These are phyloP conservation scores for Lucilia cuprina DNA, from an alignment of 1,140 invertebrate genomes.

Conservation along the genomic window DNA sequence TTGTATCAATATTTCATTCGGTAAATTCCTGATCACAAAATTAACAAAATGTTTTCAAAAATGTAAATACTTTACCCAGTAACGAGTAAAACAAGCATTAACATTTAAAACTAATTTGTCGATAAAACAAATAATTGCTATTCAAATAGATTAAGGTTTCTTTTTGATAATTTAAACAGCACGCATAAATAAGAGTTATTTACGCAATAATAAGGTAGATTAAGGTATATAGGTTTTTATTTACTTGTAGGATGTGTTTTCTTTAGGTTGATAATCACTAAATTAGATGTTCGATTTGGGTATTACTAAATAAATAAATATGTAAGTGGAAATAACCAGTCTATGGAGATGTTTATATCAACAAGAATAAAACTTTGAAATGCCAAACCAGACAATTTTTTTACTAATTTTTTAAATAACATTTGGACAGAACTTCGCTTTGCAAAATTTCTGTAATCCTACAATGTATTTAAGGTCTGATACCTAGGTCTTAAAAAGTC, in stretches of 20 bases:
- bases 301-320: not conserved
- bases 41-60: no score
- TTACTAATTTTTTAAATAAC: not conserved
- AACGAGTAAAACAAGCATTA: no score
- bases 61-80: no score
- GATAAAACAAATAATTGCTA: no score
- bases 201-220: not conserved
- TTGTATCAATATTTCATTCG: no score
- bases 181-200: not conserved
- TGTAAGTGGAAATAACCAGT: not conserved
- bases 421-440: not conserved
- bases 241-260: not conserved
- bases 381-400: not conserved
- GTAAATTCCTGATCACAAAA: no score
- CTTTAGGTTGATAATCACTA: not conserved
- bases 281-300: not conserved
- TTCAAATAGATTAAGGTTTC: no score
- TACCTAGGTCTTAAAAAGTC: not conserved
- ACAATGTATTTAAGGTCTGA: not conserved
- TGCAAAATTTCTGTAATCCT: not conserved
- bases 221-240: not conserved
- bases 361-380: not conserved
- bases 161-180: no score
- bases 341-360: not conserved
- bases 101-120: no score